A percentile compares a stretch with the other conserved stretches of the same genome.
These are phyloP conservation scores for Neelides folsomi DNA, from an alignment of 2,888 invertebrate genomes.

Conservation along the genomic window DNA sequence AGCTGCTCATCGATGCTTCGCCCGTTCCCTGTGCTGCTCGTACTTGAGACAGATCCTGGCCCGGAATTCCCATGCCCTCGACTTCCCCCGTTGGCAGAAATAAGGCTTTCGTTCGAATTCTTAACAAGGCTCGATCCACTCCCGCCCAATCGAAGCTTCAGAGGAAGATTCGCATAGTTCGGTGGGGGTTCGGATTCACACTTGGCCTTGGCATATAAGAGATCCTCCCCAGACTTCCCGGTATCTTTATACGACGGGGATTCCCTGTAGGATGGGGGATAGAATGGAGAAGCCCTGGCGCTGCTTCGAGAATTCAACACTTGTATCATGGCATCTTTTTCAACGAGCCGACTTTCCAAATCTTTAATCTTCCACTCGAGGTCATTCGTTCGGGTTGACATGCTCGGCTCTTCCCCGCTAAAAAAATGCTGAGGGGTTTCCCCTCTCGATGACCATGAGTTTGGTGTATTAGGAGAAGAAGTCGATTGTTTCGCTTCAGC, in stretches of 20 bases:
- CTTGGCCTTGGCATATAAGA: slow-evolving; percentile 30
- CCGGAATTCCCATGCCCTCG: slow-evolving; percentile 19
- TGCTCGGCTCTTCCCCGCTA: slow-evolving; percentile 9
- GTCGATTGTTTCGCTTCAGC: slow-evolving; percentile 4
- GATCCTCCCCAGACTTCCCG: slow-evolving; percentile 8
- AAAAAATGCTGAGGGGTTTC: slow-evolving; percentile 30
- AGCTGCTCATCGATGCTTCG: slow-evolving; percentile 56
- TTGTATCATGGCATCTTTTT: slow-evolving; percentile 79
- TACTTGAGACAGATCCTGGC: slow-evolving; percentile 24
- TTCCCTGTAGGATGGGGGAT: slow-evolving; percentile 15
- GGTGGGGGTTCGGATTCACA: slow-evolving; percentile 32
- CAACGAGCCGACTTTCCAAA: slow-evolving; percentile 72
- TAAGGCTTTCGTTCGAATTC: slow-evolving; percentile 31
- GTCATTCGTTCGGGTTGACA: slow-evolving; percentile 18
- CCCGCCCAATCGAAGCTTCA: slow-evolving; percentile 28
- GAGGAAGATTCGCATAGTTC: slow-evolving; percentile 31
- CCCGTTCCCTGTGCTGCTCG: slow-evolving; percentile 16
- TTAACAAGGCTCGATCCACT: slow-evolving; percentile 32
- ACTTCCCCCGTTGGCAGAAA: slow-evolving; percentile 20
- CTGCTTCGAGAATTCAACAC: slow-evolving; percentile 49
- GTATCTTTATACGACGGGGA: slow-evolving; percentile 17
- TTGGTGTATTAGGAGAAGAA: slow-evolving; percentile 30
- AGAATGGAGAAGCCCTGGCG: slow-evolving; percentile 10
- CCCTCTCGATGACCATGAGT: slow-evolving; percentile 30
- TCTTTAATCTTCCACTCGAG: slow-evolving; percentile 51